Evolutionary conservation across 2,113 vertebrate genomes (phyloP), one percentile per base, ranked within the genome.

Genomic region (Sinocyclocheilus grahami): DNA sequence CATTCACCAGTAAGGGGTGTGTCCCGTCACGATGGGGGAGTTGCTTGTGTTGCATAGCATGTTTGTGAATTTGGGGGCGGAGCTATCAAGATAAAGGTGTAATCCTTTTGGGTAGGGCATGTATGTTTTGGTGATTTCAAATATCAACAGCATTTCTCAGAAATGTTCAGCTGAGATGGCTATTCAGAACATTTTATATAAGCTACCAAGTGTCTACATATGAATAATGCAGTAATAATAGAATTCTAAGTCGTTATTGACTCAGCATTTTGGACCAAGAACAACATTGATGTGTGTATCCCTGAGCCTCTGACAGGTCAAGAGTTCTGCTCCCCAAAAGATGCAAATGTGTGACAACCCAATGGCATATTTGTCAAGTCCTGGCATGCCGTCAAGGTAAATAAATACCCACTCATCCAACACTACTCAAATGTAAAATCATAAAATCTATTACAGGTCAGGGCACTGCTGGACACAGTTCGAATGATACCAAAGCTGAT

Each of bases 301-400:
- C 77, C 77, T 81, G 77, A 81, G 83, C n/a, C 51, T 46, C 2
- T 87, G 86, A 87, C 82, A 74, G 82, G 82, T 85, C 81, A 87
- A 72, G 69, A 65, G 77, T 71, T 78, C 39, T 75, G 67, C 76
- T 74, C 55, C 33, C 71, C 2, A 77, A 46, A 78, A 81, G 27
- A 78, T 85, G 51, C 39, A 77, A 33, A 55, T 58, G 24, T 37
- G 48, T 71, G 85, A 78, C 60, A 78, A 55, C 22, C 18, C 67
- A 55, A 27, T 24, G n/a, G 37, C 72, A 27, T 39, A 27, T 89
- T 77, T 78, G 84, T 87, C 85, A 85, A 85, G n/a, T 18, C 46
- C 63, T 82, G 78, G 78, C 77, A 63, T 48, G 22, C 63, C 24
- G 62, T 82, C 82, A 85, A 62, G 78, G 62, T 82, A 76, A 77